phyloP scores from a whole-genome alignment of 1,140 invertebrate species.

The Leptopilina clavipes region DNA sequence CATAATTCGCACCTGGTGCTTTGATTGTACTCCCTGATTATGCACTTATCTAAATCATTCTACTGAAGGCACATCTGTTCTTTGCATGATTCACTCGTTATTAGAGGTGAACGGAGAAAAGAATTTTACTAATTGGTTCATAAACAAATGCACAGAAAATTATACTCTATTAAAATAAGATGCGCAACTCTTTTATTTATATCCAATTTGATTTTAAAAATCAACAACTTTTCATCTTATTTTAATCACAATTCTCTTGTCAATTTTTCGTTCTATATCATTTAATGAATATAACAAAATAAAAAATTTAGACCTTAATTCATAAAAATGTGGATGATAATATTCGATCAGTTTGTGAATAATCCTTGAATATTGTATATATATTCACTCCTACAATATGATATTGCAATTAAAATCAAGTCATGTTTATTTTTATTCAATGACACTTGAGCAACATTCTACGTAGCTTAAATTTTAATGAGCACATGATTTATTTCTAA shows the following conservation, averaged over 20 bases:
- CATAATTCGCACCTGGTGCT: constrained; percentile 74
- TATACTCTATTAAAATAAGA: no score
- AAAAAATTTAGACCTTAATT: no score
- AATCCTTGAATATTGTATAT: constrained; percentile 12
- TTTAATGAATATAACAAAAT: no score
- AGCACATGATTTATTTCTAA: background rate
- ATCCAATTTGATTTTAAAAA: no score
- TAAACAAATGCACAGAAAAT: no score
- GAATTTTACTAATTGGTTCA: no score
- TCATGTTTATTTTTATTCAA: constrained; percentile 28
- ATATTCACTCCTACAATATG: background rate
- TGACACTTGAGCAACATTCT: background rate
- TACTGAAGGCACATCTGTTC: constrained; percentile 40
- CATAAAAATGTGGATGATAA: no score
- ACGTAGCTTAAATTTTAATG: background rate
- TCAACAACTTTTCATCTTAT: no score
- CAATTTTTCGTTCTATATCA: no score
- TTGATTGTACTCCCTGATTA: constrained; percentile 69
- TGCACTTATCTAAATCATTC: constrained; percentile 52
- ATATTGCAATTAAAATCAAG: constrained; percentile 19
- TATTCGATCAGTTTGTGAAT: background rate
- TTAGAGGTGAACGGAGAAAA: background rate
- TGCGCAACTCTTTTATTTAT: no score
- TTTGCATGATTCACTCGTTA: constrained; percentile 36
- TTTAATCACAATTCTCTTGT: no score